These are phyloP conservation scores for Azemiops feae DNA, from an alignment of 2,113 vertebrate species.

Conservation along the genomic window DNA sequence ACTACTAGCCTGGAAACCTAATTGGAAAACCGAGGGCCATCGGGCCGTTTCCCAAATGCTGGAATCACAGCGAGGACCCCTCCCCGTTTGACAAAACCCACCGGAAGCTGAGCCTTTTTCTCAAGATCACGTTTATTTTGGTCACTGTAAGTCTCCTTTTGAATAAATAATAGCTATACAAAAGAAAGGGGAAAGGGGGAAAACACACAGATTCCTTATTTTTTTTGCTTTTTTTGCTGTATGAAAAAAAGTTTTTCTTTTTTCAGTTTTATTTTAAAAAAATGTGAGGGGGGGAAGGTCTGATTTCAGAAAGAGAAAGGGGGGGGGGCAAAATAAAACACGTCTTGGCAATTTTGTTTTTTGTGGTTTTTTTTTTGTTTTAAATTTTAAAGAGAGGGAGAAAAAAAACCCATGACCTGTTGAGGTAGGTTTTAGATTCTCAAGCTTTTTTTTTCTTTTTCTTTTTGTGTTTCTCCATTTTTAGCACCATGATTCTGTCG, in stretches of 20 bases:
- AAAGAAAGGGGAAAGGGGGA: constrained; percentile 7
- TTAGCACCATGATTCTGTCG: constrained; percentile 20
- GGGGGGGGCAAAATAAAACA: background rate
- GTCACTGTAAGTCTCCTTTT: constrained; percentile 37
- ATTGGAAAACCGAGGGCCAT: too few relatives aligned
- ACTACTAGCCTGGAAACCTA: too few relatives aligned
- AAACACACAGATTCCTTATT: background rate
- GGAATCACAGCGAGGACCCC: too few relatives aligned
- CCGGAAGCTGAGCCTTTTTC: background rate
- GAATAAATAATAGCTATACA: constrained; percentile 41
- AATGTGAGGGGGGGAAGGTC: background rate
- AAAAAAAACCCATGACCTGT: constrained; percentile 11
- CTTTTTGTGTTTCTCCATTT: background rate
- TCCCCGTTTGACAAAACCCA: background rate
- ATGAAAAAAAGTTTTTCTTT: constrained; percentile 21
- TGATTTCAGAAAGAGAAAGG: background rate
- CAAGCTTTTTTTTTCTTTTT: background rate
- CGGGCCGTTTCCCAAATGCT: too few relatives aligned
- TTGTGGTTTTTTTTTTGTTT: background rate
- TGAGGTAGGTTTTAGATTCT: constrained; percentile 21
- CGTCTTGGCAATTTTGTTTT: constrained; percentile 9
- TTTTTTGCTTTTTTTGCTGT: background rate
- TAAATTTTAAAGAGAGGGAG: constrained; percentile 17
- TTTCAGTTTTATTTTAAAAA: background rate
- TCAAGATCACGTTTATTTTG: constrained; percentile 38